Evolutionary conservation across 2,797 vertebrate genomes (phyloP), one percentile per base, ranked within the genome.

Genomic region (Ispidina lecontei): DNA sequence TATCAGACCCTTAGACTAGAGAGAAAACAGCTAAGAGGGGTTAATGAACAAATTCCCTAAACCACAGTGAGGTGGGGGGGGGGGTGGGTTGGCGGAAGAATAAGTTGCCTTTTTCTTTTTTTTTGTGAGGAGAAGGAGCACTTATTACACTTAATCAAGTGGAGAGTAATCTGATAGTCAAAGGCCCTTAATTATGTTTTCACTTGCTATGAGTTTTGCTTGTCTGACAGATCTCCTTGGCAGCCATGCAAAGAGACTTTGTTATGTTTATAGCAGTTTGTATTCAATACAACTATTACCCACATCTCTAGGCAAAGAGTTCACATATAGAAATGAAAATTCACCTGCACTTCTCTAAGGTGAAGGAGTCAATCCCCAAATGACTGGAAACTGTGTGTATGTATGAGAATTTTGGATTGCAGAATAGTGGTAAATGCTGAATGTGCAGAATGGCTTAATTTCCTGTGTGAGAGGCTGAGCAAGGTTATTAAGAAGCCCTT

Each of bases 381-480:
- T 28, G 94, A n/a, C 87, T 84, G 56, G 56, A 35, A 84, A 94
- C 83, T 51, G 25, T 26, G 25, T 79, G 72, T 77, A 70, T 29
- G 41, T 84, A 76, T 3, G 22, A 97, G 91, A 96, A 94, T 56
- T 87, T 59, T 73, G 87, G 94, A 90, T 91, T 93, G 84, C 94
- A 89, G 91, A 90, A 78, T 76, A 82, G 26, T 11, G 52, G 65
- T 82, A 94, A 84, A 64, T 81, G 97, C 97, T 97, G 97, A 97
- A 93, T 97, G 87, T 96, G 95, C 97, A 97, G 91, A 96, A 97
- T 74, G 89, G 72, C 91, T 96, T 96, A 93, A 97, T 98, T 97
- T 97, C 94, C 94, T 91, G 51, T 78, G 82, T 37, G 81, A 43
- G 79, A 84, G 92, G 88, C 92, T 92, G 93, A 96, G 93, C 95